Evolutionary conservation across 2,888 invertebrate species (phyloP).

Genomic region (Alitta virens): DNA sequence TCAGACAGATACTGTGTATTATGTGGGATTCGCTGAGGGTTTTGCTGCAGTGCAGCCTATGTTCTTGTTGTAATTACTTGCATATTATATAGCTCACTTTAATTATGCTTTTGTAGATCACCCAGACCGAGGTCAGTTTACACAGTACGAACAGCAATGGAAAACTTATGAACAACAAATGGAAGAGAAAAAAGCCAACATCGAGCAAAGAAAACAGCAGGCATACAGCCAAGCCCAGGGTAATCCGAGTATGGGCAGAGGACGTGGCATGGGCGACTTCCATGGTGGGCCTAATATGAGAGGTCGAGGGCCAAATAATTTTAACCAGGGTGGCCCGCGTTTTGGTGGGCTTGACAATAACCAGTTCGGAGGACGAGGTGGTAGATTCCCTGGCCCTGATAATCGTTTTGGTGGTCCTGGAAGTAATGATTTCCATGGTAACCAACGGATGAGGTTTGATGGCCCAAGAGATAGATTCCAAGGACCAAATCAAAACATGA

Average conservation of each 20-base stretch:
- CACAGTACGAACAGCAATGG: constrained; percentile 81
- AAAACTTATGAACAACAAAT: constrained; percentile 65
- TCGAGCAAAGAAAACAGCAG: constrained; percentile 37
- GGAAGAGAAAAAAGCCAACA: constrained; percentile 43
- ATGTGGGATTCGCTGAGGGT: no score
- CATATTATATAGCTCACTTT: no score
- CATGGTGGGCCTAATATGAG: background rate
- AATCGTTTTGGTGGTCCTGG: constrained; percentile 2
- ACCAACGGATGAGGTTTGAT: constrained; percentile 8
- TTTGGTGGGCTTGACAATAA: background rate
- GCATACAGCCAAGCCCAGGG: background rate
- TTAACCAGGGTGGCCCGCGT: background rate
- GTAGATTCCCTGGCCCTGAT: constrained; percentile 2
- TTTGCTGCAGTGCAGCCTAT: no score
- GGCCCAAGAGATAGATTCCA: background rate
- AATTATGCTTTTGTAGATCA: no score
- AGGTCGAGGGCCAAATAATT: background rate
- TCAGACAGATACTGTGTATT: no score
- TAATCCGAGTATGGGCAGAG: background rate
- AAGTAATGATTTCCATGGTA: constrained; percentile 6
- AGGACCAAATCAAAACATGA: constrained; percentile 5
- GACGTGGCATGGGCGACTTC: background rate
- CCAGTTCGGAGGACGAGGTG: constrained; percentile 1
- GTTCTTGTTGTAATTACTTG: no score
- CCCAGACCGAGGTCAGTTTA: constrained; percentile 71